A percentile compares a stretch with the other conserved stretches of the same genome.
Conservation (phyloP, 1,140 invertebrate genomes). For the Cotesia glomerata region DNA sequence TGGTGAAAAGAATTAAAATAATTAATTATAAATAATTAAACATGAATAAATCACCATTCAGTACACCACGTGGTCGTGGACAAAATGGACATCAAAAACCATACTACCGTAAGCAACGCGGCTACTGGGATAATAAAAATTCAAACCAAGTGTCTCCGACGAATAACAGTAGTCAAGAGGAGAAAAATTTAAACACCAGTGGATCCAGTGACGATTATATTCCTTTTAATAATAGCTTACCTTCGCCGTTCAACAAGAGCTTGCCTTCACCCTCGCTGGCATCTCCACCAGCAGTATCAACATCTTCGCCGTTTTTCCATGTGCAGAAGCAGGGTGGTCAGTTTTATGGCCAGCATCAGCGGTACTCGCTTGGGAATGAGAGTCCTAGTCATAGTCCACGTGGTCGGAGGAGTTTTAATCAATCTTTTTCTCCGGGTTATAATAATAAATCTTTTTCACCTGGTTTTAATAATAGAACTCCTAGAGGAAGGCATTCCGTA, state of each 20-base stretch:
- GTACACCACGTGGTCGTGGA: constrained; percentile 35
- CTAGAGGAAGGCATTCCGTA: neutral
- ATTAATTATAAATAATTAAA: neutral
- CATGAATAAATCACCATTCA: constrained; percentile 51
- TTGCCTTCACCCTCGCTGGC: too few species aligned
- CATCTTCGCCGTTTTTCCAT: too few species aligned
- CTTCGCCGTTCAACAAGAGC: constrained; percentile 27
- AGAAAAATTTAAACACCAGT: too few species aligned
- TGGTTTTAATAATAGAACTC: neutral
- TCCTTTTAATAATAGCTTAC: constrained; percentile 40
- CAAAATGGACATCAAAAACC: constrained; percentile 29
- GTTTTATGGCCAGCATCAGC: too few species aligned
- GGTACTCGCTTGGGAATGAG: too few species aligned
- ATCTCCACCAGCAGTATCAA: too few species aligned
- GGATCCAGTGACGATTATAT: constrained; percentile 41
- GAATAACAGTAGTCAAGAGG: neutral
- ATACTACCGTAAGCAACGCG: constrained; percentile 29
- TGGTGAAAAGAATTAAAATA: neutral
- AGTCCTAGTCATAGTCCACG: neutral
- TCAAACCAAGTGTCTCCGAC: constrained; percentile 26
- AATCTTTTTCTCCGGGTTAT: constrained; percentile 20
- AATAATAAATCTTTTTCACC: neutral
- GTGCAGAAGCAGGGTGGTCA: too few species aligned
- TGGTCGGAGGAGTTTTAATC: neutral
- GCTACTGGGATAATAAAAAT: constrained; percentile 32